Evolutionary conservation across 2,888 invertebrate genomes (phyloP).

Genomic region (Drosophila acutilabella): DNA sequence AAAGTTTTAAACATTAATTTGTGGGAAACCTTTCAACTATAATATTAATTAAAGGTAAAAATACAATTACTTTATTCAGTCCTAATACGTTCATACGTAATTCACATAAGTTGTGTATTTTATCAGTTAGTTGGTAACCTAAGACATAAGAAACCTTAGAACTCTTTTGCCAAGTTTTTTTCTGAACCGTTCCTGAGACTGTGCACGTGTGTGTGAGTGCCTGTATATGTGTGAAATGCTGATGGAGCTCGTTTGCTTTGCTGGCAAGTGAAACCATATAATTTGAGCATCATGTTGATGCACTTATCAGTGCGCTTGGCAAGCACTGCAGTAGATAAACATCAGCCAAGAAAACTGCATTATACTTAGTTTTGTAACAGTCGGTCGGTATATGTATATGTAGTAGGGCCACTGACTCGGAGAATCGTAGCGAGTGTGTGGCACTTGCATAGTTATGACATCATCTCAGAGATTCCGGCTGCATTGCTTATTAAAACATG

Average conservation of each 20-base stretch:
- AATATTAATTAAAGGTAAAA: too few relatives aligned
- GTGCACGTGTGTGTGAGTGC: neutral
- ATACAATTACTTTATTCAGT: too few relatives aligned
- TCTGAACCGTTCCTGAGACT: slow-evolving; percentile 37
- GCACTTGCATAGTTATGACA: slow-evolving; percentile 50
- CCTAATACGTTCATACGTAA: too few relatives aligned
- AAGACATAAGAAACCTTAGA: too few relatives aligned
- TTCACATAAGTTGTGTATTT: neutral
- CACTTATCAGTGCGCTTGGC: slow-evolving; percentile 74
- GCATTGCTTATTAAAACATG: slow-evolving; percentile 71
- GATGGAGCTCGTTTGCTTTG: slow-evolving; percentile 63
- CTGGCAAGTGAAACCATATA: slow-evolving; percentile 67
- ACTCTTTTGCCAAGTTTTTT: too few relatives aligned
- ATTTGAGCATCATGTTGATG: slow-evolving; percentile 77
- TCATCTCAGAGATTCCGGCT: slow-evolving; percentile 24
- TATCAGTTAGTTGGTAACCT: neutral
- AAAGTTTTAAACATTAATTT: too few relatives aligned
- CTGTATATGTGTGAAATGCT: slow-evolving; percentile 59
- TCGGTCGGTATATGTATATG: slow-evolving; percentile 9
- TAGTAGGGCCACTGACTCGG: neutral
- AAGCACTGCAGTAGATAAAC: slow-evolving; percentile 68
- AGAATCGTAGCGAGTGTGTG: slow-evolving; percentile 23
- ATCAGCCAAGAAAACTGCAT: slow-evolving; percentile 54
- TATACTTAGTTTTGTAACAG: slow-evolving; percentile 34
- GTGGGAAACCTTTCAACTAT: too few relatives aligned